A percentile compares a stretch with the other conserved stretches of the same genome.
Evolutionary conservation across 2,888 invertebrate species (phyloP).

Genomic region (Ophonus ardosiacus): DNA sequence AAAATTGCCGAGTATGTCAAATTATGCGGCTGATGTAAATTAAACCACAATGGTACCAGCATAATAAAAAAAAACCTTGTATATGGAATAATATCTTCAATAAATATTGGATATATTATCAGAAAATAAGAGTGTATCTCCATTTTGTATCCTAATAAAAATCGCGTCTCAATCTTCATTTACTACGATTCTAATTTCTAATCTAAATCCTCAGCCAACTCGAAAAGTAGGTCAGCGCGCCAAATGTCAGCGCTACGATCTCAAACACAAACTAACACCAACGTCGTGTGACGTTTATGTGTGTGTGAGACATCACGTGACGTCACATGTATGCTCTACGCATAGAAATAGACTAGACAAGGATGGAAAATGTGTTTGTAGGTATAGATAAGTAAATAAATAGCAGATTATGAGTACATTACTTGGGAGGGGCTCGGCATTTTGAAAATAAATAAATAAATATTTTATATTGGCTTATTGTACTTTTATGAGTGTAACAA

Average conservation of each 20-base stretch:
- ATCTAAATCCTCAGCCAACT: background rate
- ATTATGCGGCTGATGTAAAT: too few relatives aligned
- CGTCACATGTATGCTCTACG: background rate
- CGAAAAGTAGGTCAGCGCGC: slow-evolving; percentile 16
- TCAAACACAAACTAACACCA: background rate
- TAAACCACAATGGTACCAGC: too few relatives aligned
- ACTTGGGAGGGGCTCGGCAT: background rate
- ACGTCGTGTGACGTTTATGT: background rate
- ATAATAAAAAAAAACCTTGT: too few relatives aligned
- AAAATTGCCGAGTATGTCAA: too few relatives aligned
- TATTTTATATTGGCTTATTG: too few relatives aligned
- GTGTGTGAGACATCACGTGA: background rate
- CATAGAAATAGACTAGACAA: background rate
- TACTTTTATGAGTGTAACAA: too few relatives aligned
- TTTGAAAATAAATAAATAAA: background rate
- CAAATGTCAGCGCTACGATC: slow-evolving; percentile 26
- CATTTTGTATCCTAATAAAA: background rate
- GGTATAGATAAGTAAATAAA: background rate
- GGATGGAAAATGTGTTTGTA: background rate
- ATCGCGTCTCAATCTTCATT: background rate
- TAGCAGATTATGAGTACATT: background rate
- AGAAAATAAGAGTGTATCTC: background rate
- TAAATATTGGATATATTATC: too few relatives aligned
- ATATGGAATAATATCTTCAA: too few relatives aligned
- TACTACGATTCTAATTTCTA: background rate